A percentile compares a stretch with the other conserved stretches of the same genome.
These are phyloP conservation scores for Leucoraja erinaceus DNA, from an alignment of 2,113 vertebrate genomes.

Conservation along the genomic window DNA sequence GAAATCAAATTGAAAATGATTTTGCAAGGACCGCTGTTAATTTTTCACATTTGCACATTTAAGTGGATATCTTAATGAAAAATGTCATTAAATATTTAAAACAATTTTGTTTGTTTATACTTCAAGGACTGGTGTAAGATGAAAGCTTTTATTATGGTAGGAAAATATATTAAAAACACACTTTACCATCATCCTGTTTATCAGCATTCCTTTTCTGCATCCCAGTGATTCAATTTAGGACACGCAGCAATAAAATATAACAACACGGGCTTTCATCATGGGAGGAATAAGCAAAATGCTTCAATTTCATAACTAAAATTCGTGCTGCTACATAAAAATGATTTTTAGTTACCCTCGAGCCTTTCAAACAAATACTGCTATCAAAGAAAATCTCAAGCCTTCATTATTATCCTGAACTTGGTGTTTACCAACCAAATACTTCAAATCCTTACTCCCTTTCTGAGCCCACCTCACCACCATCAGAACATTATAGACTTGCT, in stretches of 20 bases:
- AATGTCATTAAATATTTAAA: conserved; percentile 11
- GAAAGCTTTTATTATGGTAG: not conserved
- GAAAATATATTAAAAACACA: not conserved
- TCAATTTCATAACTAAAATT: not conserved
- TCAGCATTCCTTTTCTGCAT: not conserved
- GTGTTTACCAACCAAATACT: not conserved
- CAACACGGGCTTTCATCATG: not conserved
- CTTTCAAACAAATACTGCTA: not conserved
- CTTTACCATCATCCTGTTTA: not conserved
- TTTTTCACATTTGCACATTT: not conserved
- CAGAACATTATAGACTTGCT: not conserved
- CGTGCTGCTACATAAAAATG: not conserved
- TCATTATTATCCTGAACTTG: not conserved
- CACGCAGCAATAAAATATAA: not conserved
- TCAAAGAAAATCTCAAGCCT: not conserved
- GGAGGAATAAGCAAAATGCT: not conserved
- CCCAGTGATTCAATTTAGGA: not conserved
- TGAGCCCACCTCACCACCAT: not conserved
- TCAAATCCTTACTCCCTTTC: not conserved
- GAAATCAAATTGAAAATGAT: not conserved
- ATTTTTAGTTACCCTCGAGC: not conserved
- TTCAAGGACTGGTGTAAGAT: not conserved
- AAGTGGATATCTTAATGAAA: not conserved
- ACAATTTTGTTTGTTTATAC: not conserved
- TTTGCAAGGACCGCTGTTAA: not conserved